Evolutionary conservation across 2,113 vertebrate species (phyloP), one percentile per base, ranked within the genome.

Genomic region (Polypterus bichir): DNA sequence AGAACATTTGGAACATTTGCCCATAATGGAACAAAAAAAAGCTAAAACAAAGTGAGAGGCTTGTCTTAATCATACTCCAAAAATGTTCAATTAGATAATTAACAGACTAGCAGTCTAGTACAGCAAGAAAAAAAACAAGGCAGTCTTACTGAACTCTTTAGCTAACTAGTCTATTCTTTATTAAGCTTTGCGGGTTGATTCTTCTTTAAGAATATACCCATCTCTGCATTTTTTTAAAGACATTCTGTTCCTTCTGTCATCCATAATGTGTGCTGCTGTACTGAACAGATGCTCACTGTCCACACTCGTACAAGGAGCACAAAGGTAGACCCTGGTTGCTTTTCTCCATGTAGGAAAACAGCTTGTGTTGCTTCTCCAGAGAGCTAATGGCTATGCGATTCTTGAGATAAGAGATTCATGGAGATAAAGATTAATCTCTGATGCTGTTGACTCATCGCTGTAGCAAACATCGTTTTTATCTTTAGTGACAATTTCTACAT

Each of bases 181-280:
- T n/a, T n/a, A n/a, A n/a, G n/a, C n/a, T n/a, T n/a, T n/a, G n/a
- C n/a, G n/a, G n/a, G n/a, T n/a, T n/a, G n/a, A n/a, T n/a, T n/a
- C n/a, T n/a, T n/a, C n/a, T n/a, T n/a, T n/a, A 62, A 11, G 47
- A 54, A 53, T 62, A 49, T 57, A 44, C 52, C 49, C 62, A 63
- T 63, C 54, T 57, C 62, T 10, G n/a, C 62, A 63, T 63, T n/a
- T 63, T 63, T 63, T 63, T 7, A 11, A 9, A 57, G 54, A n/a
- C 62, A 48, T 47, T 48, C 46, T 56, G 62, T 57, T 57, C 54
- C 54, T 63, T 48, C 48, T 68, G 44, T 64, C 52, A 51, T 61
- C 47, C 49, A 56, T 27, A 27, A 63, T 7, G 49, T 63, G 47
- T 27, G 5, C 54, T 48, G 54, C 62, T 63, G 51, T 62, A 52